Base-by-base conservation (phyloP, 2,888 invertebrate genomes). In the Limnephilus marmoratus region DNA sequence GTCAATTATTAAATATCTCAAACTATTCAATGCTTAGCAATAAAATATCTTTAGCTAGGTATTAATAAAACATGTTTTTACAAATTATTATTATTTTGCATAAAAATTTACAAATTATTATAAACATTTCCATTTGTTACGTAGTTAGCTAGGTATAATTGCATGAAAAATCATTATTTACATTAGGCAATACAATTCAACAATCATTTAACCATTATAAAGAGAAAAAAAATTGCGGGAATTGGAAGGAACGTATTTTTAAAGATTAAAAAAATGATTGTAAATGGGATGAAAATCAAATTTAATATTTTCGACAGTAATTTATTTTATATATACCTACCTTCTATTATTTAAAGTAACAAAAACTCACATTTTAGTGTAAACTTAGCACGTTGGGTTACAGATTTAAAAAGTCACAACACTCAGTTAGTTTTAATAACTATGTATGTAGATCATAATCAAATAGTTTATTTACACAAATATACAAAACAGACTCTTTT, bases 11-110 rank as follows among this genome's bases (percentile, higher is more conserved):
- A 93, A 93, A 92, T 92, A 92, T 93, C 89, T 91, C 90, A 88
- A 93, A 93, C 91, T 93, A 93, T 92, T 92, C 83, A 90, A 93
- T 93, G 86, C 92, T 93, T 92, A 93, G 34, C 82, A 82, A 82
- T 82, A 82, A 82, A 82, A 82, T 31, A 82, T 82, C 29, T 82
- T 29, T 34, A 82, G 82, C 82, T 34, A 82, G 7, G 13, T 82
- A 82, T 34, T 82, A 82, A 29, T 34, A 82, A 34, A 34, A 34
- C 29, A 82, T 34, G 82, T 29, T 82, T 82, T 31, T 34, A 29
- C 29, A 34, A 82, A 82, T 34, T 34, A 82, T 34, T 82, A 34
- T 82, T 34, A 82, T 29, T 34, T 34, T 82, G 82, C 82, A 82
- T 31, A 34, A 82, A 15, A 34, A 34, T 34, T 31, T 82, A 34